Evolutionary conservation across 2,113 vertebrate genomes (phyloP).

Genomic region (Thomomys bottae): DNA sequence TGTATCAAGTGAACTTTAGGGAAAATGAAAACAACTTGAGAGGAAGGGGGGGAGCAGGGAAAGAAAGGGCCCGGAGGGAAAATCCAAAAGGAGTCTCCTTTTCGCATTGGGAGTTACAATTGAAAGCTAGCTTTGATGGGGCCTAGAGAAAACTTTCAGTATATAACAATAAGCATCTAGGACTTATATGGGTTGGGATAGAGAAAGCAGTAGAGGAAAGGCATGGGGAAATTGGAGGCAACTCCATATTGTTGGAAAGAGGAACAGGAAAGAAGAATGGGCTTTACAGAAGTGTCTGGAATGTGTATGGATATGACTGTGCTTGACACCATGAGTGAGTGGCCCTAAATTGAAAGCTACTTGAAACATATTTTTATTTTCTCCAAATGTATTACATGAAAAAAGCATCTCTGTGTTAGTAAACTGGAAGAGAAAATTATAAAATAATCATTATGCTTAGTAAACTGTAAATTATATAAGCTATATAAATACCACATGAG

Average conservation of each 20-base stretch:
- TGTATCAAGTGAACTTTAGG: background rate
- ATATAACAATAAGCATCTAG: background rate
- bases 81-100: background rate
- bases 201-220: background rate
- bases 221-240: background rate
- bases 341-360: background rate
- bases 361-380: background rate
- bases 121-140: no score
- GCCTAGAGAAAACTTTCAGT: background rate
- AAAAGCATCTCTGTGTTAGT: background rate
- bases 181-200: background rate
- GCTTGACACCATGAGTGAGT: background rate
- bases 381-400: background rate
- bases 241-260: background rate
- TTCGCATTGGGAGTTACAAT: background rate
- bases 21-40: background rate
- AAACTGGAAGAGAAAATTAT: background rate
- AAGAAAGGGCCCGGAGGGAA: background rate
- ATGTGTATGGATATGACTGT: background rate
- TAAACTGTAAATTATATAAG: background rate
- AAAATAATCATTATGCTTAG: background rate
- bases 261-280: no score
- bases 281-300: background rate
- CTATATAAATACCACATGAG: background rate
- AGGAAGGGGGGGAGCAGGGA: background rate